A percentile compares a stretch with the other conserved stretches of the same genome.
These are phyloP conservation scores for Spilosoma lubricipeda DNA, from an alignment of 2,888 invertebrate genomes.

Conservation along the genomic window DNA sequence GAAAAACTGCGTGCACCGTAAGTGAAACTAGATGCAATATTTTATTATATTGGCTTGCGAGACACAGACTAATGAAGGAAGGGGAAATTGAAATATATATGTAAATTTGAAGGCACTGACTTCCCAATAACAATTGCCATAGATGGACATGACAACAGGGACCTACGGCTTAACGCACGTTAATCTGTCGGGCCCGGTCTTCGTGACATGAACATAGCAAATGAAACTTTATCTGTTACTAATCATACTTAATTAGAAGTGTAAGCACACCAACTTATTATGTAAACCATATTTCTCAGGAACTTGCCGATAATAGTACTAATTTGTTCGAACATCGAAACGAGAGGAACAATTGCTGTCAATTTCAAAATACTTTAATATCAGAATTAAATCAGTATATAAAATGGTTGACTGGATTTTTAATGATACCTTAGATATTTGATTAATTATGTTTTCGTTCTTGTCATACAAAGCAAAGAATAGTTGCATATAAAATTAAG, in stretches of 20 bases:
- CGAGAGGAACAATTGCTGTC: slow-evolving; percentile 31
- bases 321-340: slow-evolving; percentile 41
- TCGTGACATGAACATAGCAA: no score
- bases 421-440: slow-evolving; percentile 4
- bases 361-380: slow-evolving; percentile 44
- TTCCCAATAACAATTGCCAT: slow-evolving; percentile 16
- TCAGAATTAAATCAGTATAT: slow-evolving; percentile 41
- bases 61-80: no score
- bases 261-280: no score
- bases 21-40: slow-evolving; percentile 59
- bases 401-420: background rate
- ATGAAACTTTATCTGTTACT: slow-evolving; percentile 27
- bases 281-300: background rate
- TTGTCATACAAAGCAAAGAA: background rate
- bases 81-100: no score
- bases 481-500: background rate
- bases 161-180: no score
- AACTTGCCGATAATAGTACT: slow-evolving; percentile 26
- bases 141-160: no score
- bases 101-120: no score
- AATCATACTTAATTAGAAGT: slow-evolving; percentile 15
- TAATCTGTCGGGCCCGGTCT: no score
- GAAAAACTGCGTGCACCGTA: slow-evolving; percentile 72
- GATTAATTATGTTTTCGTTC: background rate
- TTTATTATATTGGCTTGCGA: slow-evolving; percentile 45